Conservation (phyloP, 2,888 invertebrate genomes). For the Apamea crenata region DNA sequence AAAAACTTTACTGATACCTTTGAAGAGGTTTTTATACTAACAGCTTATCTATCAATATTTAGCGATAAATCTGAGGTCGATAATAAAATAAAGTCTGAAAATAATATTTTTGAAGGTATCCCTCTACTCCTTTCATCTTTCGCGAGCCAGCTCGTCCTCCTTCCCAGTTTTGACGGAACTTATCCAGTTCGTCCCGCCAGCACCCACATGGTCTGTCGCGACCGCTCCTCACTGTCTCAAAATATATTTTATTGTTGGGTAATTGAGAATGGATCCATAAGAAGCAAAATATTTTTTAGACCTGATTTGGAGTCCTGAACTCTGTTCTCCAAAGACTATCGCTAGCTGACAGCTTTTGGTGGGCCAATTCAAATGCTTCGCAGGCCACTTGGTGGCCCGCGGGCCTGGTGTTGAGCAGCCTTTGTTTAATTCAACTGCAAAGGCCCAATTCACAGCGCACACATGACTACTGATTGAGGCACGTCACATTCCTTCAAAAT, state of each 20-base stretch:
- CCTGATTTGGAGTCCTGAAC: background rate
- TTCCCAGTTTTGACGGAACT: background rate
- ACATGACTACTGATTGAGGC: too few relatives aligned
- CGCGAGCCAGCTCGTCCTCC: background rate
- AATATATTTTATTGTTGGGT: background rate
- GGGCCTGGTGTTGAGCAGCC: background rate
- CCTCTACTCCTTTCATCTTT: background rate
- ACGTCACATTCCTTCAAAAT: background rate
- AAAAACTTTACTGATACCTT: background rate
- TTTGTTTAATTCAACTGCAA: too few relatives aligned
- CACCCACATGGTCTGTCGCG: background rate
- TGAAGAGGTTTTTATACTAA: background rate
- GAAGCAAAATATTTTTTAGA: background rate
- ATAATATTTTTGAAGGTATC: background rate
- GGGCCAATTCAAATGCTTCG: background rate
- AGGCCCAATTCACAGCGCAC: too few relatives aligned
- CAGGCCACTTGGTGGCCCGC: background rate
- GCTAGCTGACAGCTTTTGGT: background rate
- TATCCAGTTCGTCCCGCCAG: background rate
- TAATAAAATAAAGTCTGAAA: background rate
- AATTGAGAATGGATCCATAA: background rate
- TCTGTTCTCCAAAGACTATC: background rate
- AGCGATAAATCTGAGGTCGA: background rate
- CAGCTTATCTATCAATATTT: background rate
- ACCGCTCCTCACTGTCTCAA: background rate